Conservation (phyloP, 2,113 vertebrate genomes). For the Clupea harengus region DNA sequence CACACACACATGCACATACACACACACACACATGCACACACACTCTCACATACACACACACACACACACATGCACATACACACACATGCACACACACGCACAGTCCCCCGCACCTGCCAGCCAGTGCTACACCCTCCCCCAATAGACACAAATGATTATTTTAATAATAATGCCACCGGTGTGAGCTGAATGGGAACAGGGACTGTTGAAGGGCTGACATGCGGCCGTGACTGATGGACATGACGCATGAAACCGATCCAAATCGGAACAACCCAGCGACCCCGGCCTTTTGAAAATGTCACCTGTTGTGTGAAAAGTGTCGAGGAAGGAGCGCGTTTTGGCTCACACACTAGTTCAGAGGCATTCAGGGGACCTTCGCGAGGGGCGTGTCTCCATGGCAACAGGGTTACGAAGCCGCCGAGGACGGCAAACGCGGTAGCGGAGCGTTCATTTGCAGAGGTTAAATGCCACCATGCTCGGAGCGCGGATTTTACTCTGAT, state of each 20-base stretch:
- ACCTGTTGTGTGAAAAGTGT: conserved; percentile 19
- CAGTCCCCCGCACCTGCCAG: too few relatives aligned
- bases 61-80: background rate
- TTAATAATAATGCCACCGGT: background rate
- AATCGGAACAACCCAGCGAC: conserved; percentile 17
- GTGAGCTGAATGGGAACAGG: conserved; percentile 22
- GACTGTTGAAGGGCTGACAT: conserved; percentile 18
- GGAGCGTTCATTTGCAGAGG: conserved; percentile 36
- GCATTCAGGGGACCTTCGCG: conserved; percentile 24
- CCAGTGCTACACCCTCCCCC: background rate
- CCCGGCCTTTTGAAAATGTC: conserved; percentile 31
- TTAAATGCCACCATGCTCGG: background rate
- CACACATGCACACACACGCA: background rate
- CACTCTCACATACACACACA: background rate
- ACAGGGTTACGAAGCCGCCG: background rate
- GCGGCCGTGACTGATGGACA: conserved; percentile 3
- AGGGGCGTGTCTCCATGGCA: conserved; percentile 28
- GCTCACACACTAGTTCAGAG: conserved; percentile 10
- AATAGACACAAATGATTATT: background rate
- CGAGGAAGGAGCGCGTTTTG: background rate
- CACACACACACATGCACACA: conserved; percentile 12
- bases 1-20: background rate
- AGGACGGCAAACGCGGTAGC: conserved; percentile 10
- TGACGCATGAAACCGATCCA: background rate
- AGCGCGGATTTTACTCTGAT: background rate